These are phyloP conservation scores for Lasioglossum baleicum DNA, from an alignment of 1,140 invertebrate species.

Conservation along the genomic window DNA sequence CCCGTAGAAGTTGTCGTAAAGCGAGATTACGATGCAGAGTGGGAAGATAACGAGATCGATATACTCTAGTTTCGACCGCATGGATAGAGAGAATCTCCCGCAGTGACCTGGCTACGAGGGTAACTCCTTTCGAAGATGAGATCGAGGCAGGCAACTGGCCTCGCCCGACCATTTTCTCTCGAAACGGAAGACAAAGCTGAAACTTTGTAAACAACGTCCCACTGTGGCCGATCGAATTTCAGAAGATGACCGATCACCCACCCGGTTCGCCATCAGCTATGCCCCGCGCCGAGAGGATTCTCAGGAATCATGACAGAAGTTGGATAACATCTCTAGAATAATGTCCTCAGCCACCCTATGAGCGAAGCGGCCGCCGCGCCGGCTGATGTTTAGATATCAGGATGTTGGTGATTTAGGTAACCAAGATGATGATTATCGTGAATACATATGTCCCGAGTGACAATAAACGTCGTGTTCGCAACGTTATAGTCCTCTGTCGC, in stretches of 20 bases:
- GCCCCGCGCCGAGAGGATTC: neutral
- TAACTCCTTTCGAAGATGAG: neutral
- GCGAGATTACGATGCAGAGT: neutral
- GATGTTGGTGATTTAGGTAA: conserved; percentile 7
- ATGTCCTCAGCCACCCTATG: neutral
- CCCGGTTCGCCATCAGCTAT: neutral
- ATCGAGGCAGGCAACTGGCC: neutral
- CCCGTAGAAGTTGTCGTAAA: neutral
- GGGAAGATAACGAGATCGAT: conserved; percentile 37
- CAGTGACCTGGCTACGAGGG: neutral
- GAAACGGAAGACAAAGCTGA: conserved; percentile 21
- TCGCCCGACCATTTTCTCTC: neutral
- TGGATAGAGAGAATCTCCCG: conserved; percentile 20
- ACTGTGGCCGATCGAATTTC: conserved; percentile 36
- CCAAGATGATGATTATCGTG: conserved; percentile 27
- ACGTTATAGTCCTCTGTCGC: conserved; percentile 11
- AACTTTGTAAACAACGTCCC: conserved; percentile 28
- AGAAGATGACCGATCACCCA: conserved; percentile 34
- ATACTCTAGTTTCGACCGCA: conserved; percentile 34
- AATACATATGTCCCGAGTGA: neutral
- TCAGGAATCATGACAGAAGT: neutral
- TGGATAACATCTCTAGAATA: conserved; percentile 31
- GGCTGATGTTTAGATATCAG: conserved; percentile 4
- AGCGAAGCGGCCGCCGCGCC: neutral
- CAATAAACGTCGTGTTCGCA: conserved; percentile 31